These are phyloP conservation scores for Tetramorium alpestre DNA, from an alignment of 1,140 invertebrate genomes.

Conservation along the genomic window DNA sequence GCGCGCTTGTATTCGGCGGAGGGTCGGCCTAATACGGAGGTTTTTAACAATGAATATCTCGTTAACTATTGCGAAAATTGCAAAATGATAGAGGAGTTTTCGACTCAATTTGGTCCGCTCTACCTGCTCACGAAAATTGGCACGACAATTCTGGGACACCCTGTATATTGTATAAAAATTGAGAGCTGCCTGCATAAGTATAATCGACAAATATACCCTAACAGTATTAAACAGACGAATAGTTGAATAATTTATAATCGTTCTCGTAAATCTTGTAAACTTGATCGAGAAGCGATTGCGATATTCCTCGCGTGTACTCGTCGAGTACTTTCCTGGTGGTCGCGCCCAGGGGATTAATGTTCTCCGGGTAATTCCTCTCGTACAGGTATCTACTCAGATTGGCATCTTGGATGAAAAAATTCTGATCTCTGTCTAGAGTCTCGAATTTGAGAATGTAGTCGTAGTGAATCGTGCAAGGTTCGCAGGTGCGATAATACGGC, in stretches of 20 bases:
- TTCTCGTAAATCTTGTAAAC: constrained; percentile 90
- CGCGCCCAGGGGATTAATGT: constrained; percentile 85
- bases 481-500: constrained; percentile 82
- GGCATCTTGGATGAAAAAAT: constrained; percentile 88
- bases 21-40: too few relatives aligned
- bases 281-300: constrained; percentile 87
- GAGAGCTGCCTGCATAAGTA: constrained; percentile 15
- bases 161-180: not conserved
- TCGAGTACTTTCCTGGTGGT: constrained; percentile 86
- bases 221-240: constrained; percentile 78
- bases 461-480: constrained; percentile 83
- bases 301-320: constrained; percentile 89
- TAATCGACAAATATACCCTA: not conserved
- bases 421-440: constrained; percentile 87
- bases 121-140: too few relatives aligned
- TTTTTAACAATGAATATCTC: too few relatives aligned
- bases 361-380: constrained; percentile 83
- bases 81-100: too few relatives aligned
- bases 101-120: too few relatives aligned
- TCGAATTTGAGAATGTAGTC: constrained; percentile 85
- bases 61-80: too few relatives aligned
- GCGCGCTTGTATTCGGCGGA: too few relatives aligned
- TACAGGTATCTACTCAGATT: constrained; percentile 87
- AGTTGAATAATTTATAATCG: constrained; percentile 91
- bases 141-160: too few relatives aligned